These are phyloP conservation scores for Coelogynopora nodosa DNA, from an alignment of 2,888 invertebrate genomes.

Conservation along the genomic window DNA sequence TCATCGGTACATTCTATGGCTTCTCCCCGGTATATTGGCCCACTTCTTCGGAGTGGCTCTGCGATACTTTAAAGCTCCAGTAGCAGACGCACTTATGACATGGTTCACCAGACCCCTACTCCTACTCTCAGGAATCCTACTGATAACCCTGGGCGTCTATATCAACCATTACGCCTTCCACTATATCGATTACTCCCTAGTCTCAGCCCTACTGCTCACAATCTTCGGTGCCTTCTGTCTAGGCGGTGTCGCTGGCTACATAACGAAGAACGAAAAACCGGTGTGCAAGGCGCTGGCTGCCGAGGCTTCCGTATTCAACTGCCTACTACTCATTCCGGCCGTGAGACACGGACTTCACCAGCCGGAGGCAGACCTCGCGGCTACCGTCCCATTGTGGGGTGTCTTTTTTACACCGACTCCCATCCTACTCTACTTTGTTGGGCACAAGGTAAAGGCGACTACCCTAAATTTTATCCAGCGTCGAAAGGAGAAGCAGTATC, in stretches of 20 bases:
- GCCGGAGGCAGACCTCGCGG: conserved; percentile 56
- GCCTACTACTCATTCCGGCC: conserved; percentile 56
- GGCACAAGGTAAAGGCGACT: conserved; percentile 39
- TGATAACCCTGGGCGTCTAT: conserved; percentile 60
- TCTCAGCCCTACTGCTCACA: conserved; percentile 45
- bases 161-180: conserved; percentile 60
- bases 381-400: conserved; percentile 58
- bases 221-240: conserved; percentile 51
- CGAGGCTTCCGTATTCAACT: conserved; percentile 57
- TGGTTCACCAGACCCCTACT: conserved; percentile 60
- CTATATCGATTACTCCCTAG: conserved; percentile 51
- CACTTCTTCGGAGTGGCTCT: conserved; percentile 56
- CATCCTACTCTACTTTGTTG: conserved; percentile 44
- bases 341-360: conserved; percentile 56
- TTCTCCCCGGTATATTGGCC: conserved; percentile 54
- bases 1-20: conserved; percentile 50
- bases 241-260: conserved; percentile 52
- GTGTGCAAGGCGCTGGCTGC: conserved; percentile 55
- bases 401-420: conserved; percentile 57
- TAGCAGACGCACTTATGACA: conserved; percentile 56
- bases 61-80: conserved; percentile 52
- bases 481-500: conserved; percentile 44
- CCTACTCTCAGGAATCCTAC: conserved; percentile 57
- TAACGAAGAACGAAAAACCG: conserved; percentile 53
- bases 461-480: conserved; percentile 42